Base-by-base conservation (phyloP, 2,888 invertebrate species). In the Andrena chrysosceles region DNA sequence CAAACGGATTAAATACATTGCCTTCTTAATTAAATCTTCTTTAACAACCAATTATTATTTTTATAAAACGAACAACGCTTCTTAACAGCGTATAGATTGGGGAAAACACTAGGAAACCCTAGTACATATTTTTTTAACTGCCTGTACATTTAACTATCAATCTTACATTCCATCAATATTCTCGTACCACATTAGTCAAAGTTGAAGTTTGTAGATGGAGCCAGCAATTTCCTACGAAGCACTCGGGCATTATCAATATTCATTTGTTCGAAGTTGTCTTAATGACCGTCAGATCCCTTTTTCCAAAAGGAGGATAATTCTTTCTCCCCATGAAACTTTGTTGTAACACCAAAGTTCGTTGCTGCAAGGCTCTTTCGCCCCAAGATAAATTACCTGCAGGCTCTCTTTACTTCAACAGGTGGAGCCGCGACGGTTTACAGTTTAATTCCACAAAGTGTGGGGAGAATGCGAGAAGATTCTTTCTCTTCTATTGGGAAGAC, bases 401-500 rank as follows among this genome's bases (percentile, higher is more conserved):
- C 62, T 10, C 42, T 76, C 49, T 23, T 26, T 56, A 56, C 70
- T 52, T 83, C 85, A 85, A 87, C 85, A 85, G 81, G 83, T 85
- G 85, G 80, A 78, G 67, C 71, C 66, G 64, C 69, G 66, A 67
- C 75, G 75, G 73, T 76, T 81, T 71, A 72, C 87, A 62, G 83
- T 78, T 87, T 87, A 86, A 87, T 87, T 84, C 64, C 77, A 66
- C 77, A 83, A 81, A 83, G 69, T n/a, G 66, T 64, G 63, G 76
- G 66, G 69, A 82, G 68, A 85, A 85, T 60, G 29, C 83, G 76
- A 16, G 66, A 23, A 26, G 81, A 72, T 81, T 49, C 68, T 63
- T 42, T 54, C 56, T 71, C 59, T 73, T 59, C 62, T 63, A 63
- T 70, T 81, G 74, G 70, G 70, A 72, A 69, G 77, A 85, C 67